phyloP scores from a whole-genome alignment of 2,888 invertebrate species.

The Dicyrtoma fusca region DNA sequence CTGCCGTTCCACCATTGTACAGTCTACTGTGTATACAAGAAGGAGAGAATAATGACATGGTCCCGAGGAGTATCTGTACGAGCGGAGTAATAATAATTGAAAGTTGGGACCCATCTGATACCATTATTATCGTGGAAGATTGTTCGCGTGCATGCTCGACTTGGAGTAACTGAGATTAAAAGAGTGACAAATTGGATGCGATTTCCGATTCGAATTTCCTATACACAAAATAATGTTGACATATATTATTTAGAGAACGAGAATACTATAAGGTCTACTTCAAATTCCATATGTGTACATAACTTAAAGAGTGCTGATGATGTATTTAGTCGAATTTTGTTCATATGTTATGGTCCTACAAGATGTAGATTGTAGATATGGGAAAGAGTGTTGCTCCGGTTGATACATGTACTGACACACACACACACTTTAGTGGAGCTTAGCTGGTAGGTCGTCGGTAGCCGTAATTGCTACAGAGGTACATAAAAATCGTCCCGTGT shows the following conservation, averaged over 20 bases:
- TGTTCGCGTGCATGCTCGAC: conserved; percentile 41
- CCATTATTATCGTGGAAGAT: not conserved
- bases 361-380: too few relatives aligned
- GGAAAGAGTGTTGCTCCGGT: too few relatives aligned
- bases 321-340: not conserved
- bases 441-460: too few relatives aligned
- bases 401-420: not conserved
- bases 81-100: conserved; percentile 14
- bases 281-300: not conserved
- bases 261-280: not conserved
- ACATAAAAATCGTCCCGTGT: not conserved
- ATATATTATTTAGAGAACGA: conserved; percentile 1
- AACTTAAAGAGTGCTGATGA: not conserved
- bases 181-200: conserved; percentile 47
- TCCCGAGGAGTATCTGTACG: not conserved
- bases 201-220: conserved; percentile 50
- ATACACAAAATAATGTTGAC: conserved; percentile 31
- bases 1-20: too few relatives aligned
- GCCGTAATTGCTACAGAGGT: too few relatives aligned
- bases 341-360: not conserved
- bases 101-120: conserved; percentile 10
- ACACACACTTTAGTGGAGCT: not conserved
- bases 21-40: not conserved
- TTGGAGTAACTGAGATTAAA: conserved; percentile 45
- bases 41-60: not conserved